Conservation (phyloP, 1,140 invertebrate genomes). For the Bombus cullumanus region DNA sequence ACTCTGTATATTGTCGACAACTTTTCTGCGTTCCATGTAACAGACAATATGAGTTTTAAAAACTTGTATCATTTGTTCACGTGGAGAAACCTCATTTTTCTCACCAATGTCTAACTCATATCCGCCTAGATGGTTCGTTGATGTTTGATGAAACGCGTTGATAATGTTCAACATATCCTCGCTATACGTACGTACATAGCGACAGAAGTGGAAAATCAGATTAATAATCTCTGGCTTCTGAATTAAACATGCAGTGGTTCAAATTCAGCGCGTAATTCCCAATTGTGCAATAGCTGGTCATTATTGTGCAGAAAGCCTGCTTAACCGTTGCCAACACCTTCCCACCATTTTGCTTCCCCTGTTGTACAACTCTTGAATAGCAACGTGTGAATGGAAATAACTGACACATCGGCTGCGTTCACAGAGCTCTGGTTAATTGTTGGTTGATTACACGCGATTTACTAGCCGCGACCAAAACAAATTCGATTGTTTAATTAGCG, state of each 20-base stretch:
- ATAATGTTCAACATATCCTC: constrained; percentile 22
- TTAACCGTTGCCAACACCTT: constrained; percentile 53
- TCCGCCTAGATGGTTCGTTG: neutral
- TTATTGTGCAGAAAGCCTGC: constrained; percentile 53
- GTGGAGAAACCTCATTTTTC: no score
- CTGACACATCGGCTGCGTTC: constrained; percentile 27
- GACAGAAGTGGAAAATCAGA: constrained; percentile 32
- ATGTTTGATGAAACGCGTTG: neutral
- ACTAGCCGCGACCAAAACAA: constrained; percentile 26
- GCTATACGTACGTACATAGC: neutral
- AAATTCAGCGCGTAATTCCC: constrained; percentile 54
- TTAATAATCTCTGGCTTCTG: constrained; percentile 45
- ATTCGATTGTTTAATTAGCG: constrained; percentile 15
- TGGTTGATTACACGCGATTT: constrained; percentile 31
- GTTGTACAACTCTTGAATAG: constrained; percentile 44
- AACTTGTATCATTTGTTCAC: neutral
- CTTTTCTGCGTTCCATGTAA: neutral
- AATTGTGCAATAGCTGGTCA: constrained; percentile 55
- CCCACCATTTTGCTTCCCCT: neutral
- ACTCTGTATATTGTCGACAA: neutral
- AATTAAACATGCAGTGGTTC: constrained; percentile 49
- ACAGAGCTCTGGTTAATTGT: constrained; percentile 29
- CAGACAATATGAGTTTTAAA: neutral
- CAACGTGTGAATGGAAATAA: constrained; percentile 52
- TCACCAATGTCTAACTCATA: neutral